Percentiles rank a stretch among this genome's conserved stretches.
Conservation (phyloP, 2,888 invertebrate species). For the Achlya flavicornis region DNA sequence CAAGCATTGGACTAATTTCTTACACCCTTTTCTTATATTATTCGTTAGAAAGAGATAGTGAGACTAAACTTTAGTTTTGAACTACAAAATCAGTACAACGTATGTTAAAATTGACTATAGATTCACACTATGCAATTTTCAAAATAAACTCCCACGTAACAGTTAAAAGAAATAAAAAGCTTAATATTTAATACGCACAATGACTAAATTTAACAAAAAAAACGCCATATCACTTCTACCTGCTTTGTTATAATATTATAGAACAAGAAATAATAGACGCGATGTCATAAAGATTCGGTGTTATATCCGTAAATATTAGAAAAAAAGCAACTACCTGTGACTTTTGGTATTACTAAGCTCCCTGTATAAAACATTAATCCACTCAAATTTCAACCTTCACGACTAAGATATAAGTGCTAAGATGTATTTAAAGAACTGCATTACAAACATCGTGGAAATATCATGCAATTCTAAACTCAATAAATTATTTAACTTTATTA, state of each 20-base stretch:
- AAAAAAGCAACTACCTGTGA: conserved; percentile 71
- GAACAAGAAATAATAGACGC: conserved; percentile 58
- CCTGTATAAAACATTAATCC: not conserved
- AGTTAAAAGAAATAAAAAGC: not conserved
- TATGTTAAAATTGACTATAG: too few species aligned
- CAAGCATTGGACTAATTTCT: too few species aligned
- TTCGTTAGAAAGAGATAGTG: too few species aligned
- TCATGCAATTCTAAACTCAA: conserved; percentile 17
- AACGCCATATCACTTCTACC: conserved; percentile 46
- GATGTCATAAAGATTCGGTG: conserved; percentile 65
- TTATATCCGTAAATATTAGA: conserved; percentile 62
- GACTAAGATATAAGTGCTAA: not conserved
- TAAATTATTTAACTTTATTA: conserved; percentile 26
- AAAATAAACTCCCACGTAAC: not conserved
- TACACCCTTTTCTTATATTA: too few species aligned
- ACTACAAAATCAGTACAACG: too few species aligned
- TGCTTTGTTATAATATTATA: conserved; percentile 55
- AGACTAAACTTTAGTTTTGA: not conserved
- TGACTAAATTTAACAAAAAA: conserved; percentile 16
- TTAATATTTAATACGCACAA: conserved; percentile 1
- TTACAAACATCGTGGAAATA: not conserved
- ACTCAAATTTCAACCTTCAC: conserved; percentile 2
- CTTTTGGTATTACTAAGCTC: conserved; percentile 31
- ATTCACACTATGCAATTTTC: too few species aligned
- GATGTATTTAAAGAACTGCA: not conserved